phyloP scores from a whole-genome alignment of 2,888 invertebrate genomes.

The Drosophila antonietae region DNA sequence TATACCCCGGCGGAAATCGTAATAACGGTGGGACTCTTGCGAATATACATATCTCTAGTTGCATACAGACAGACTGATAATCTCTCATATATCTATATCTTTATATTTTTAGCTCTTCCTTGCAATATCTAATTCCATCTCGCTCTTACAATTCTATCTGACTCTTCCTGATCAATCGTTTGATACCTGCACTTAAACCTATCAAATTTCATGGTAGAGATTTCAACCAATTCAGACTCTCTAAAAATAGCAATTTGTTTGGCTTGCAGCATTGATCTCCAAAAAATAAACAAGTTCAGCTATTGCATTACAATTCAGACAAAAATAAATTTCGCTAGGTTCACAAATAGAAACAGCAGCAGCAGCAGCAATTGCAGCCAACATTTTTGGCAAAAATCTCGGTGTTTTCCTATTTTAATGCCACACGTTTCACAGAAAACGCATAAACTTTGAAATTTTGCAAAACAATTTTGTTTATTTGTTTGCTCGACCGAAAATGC shows the following conservation, averaged over 20 bases:
- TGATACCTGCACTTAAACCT: not conserved
- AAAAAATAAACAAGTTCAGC: constrained; percentile 44
- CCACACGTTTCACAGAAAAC: constrained; percentile 59
- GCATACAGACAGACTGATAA: no score
- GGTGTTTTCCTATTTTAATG: constrained; percentile 45
- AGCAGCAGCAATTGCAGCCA: constrained; percentile 32
- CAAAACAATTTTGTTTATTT: constrained; percentile 59
- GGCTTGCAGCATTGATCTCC: constrained; percentile 40
- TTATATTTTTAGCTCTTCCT: not conserved
- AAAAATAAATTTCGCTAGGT: constrained; percentile 33
- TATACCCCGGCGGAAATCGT: no score
- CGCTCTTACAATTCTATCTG: not conserved
- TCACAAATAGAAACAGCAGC: constrained; percentile 34
- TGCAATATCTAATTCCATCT: not conserved
- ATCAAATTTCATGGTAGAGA: constrained; percentile 27
- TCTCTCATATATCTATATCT: not conserved
- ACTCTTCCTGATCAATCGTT: not conserved
- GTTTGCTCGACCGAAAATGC: constrained; percentile 55
- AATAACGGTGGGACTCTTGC: no score
- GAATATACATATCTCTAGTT: no score
- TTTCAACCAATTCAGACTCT: constrained; percentile 1
- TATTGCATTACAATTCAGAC: constrained; percentile 53
- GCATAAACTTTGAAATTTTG: constrained; percentile 47
- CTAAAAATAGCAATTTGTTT: constrained; percentile 36
- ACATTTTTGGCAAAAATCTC: constrained; percentile 24